A percentile compares a stretch with the other conserved stretches of the same genome.
Evolutionary conservation across 2,113 vertebrate species (phyloP).

Genomic region (Tylochromis polylepis): DNA sequence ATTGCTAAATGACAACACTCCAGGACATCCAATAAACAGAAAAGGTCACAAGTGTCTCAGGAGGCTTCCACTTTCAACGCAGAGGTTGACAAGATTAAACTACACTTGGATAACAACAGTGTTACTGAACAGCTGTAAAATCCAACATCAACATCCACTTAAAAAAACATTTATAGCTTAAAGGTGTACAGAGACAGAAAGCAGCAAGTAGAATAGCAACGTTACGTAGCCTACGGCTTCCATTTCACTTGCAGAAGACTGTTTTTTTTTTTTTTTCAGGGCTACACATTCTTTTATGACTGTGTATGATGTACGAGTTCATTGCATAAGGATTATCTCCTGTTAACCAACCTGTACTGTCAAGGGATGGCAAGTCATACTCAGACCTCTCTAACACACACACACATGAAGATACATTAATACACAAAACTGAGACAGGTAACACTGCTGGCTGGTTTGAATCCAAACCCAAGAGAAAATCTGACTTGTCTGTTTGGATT

Average conservation of each 20-base stretch:
- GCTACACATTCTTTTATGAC: not conserved
- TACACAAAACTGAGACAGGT: slow-evolving; percentile 12
- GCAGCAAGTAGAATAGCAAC: not conserved
- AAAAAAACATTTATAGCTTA: not conserved
- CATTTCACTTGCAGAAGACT: not conserved
- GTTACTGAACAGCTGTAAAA: slow-evolving; percentile 22
- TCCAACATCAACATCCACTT: slow-evolving; percentile 12
- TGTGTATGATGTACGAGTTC: slow-evolving; percentile 11
- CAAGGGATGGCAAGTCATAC: slow-evolving; percentile 8
- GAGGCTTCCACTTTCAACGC: not conserved
- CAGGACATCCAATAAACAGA: not conserved
- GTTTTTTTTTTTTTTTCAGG: slow-evolving; percentile 50
- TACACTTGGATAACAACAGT: not conserved
- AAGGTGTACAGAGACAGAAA: not conserved
- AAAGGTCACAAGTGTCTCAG: slow-evolving; percentile 27
- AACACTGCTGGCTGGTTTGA: slow-evolving; percentile 17
- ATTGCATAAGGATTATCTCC: slow-evolving; percentile 6
- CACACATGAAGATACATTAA: not conserved
- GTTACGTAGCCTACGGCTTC: not conserved
- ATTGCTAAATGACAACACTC: not conserved
- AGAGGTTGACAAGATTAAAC: slow-evolving; percentile 12
- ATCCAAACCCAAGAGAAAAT: slow-evolving; percentile 20
- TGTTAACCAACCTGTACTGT: slow-evolving; percentile 4
- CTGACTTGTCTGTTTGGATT: slow-evolving; percentile 31
- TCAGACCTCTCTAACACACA: not conserved